These are phyloP conservation scores for Tetragonula carbonaria DNA, from an alignment of 2,888 invertebrate species.

Conservation along the genomic window DNA sequence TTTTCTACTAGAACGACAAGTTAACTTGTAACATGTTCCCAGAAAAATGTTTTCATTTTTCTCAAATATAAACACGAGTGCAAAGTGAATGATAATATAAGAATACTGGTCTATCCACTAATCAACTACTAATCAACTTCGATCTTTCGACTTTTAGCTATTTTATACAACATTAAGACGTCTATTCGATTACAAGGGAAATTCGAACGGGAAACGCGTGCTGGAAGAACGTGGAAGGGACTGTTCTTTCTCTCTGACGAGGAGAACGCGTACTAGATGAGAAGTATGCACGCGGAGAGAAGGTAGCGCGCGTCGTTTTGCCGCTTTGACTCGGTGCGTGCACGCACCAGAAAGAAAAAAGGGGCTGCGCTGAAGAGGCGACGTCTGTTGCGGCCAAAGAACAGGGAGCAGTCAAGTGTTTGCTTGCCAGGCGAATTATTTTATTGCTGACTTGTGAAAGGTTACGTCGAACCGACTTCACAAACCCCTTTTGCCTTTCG, in stretches of 20 bases:
- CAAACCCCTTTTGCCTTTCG: conserved; percentile 25
- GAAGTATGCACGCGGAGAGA: conserved; percentile 4
- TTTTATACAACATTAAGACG: too few relatives aligned
- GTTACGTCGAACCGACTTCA: conserved; percentile 37
- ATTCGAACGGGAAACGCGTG: not conserved
- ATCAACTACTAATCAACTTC: too few relatives aligned
- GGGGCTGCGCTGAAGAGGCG: conserved; percentile 60
- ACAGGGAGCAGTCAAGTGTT: conserved; percentile 56
- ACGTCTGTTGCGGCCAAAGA: conserved; percentile 55
- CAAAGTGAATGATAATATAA: too few relatives aligned
- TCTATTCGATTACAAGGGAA: not conserved
- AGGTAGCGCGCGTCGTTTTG: conserved; percentile 33
- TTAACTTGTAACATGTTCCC: too few relatives aligned
- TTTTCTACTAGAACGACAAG: too few relatives aligned
- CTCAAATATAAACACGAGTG: too few relatives aligned
- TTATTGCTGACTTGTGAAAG: conserved; percentile 55
- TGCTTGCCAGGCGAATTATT: conserved; percentile 60
- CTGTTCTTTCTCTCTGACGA: not conserved
- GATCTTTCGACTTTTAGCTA: too few relatives aligned
- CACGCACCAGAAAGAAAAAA: conserved; percentile 47
- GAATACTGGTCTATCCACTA: too few relatives aligned
- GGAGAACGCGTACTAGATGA: conserved; percentile 27
- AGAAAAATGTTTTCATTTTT: too few relatives aligned
- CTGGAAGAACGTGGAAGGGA: not conserved
- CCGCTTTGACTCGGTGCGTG: conserved; percentile 39